Evolutionary conservation across 1,140 invertebrate genomes (phyloP).

Genomic region (Rhagoletis zephyria): DNA sequence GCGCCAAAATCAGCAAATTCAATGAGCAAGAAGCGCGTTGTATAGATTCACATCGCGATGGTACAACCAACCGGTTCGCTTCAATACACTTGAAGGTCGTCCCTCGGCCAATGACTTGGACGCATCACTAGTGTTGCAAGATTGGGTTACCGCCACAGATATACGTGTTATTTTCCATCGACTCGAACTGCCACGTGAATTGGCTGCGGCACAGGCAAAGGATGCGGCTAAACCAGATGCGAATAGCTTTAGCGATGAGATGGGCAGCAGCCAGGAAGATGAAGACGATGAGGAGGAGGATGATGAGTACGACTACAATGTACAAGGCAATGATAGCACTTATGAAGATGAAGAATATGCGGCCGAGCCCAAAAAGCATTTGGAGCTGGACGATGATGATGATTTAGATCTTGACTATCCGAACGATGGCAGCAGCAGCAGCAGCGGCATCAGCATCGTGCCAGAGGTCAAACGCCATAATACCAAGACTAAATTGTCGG

Average conservation of each 20-base stretch:
- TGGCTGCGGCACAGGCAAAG: slow-evolving; percentile 65
- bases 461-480: slow-evolving; percentile 57
- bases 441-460: slow-evolving; percentile 48
- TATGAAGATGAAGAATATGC: slow-evolving; percentile 71
- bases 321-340: slow-evolving; percentile 70
- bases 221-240: slow-evolving; percentile 63
- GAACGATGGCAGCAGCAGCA: slow-evolving; percentile 63
- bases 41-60: slow-evolving; percentile 86
- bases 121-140: slow-evolving; percentile 94
- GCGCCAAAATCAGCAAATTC: slow-evolving; percentile 90
- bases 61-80: slow-evolving; percentile 83
- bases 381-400: slow-evolving; percentile 69
- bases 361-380: slow-evolving; percentile 68
- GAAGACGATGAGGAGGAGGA: slow-evolving; percentile 65
- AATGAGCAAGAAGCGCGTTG: slow-evolving; percentile 96
- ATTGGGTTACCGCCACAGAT: slow-evolving; percentile 99
- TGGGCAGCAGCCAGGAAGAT: slow-evolving; percentile 65
- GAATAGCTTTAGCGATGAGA: slow-evolving; percentile 71
- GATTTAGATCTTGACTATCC: slow-evolving; percentile 68
- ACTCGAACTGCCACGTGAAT: slow-evolving; percentile 79
- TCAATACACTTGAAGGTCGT: slow-evolving; percentile 95
- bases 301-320: slow-evolving; percentile 69
- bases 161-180: slow-evolving; percentile 94
- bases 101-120: slow-evolving; percentile 96
- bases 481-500: slow-evolving; percentile 64